Evolutionary conservation across 2,888 invertebrate species (phyloP), one percentile per base, ranked within the genome.

Genomic region (Tethea ocularis): DNA sequence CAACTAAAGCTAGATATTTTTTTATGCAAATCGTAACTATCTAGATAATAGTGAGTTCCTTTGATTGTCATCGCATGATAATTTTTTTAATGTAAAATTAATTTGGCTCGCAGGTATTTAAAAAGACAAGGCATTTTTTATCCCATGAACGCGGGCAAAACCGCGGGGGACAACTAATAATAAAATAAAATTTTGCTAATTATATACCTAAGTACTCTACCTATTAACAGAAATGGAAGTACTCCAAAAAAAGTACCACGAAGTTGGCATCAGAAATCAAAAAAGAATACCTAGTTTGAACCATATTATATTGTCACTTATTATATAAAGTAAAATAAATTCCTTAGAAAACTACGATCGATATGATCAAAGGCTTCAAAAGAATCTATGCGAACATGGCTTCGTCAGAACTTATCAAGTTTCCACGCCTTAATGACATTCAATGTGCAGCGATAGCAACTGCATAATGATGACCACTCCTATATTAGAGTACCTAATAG

Each of bases 391-490:
- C 20, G 38, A 46, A 8, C 20, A 20, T 20, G n/a, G 46, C 17
- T 46, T 17, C 46, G 20, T 46, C 7, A 46, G 6, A 46, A 20
- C 20, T 46, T 41, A 41, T 20, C 54, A 58, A 29, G 66, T 66
- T 65, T 60, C 66, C 63, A 59, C 2, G 46, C 17, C 46, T 62
- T 63, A 63, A 68, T 69, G 64, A 59, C 66, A 46, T 20, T 46
- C 17, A 46, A 8, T 46, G 20, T 46, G 46, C 17, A 20, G 20
- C 68, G 68, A 69, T 62, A 69, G 63, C 61, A 64, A 63, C 58
- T 29, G 26, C 56, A 61, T 60, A 66, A 66, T 69, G 72, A 72
- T 66, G 68, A 63, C 60, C 66, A 61, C 61, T 68, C 68, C 68
- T 63, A 64, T 61, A 67, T 51, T 59, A 60, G 61, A 51, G 52